Percentiles rank a stretch among this genome's conserved stretches.
These are phyloP conservation scores for Brachirus orientalis DNA, from an alignment of 2,113 vertebrate species.

Conservation along the genomic window DNA sequence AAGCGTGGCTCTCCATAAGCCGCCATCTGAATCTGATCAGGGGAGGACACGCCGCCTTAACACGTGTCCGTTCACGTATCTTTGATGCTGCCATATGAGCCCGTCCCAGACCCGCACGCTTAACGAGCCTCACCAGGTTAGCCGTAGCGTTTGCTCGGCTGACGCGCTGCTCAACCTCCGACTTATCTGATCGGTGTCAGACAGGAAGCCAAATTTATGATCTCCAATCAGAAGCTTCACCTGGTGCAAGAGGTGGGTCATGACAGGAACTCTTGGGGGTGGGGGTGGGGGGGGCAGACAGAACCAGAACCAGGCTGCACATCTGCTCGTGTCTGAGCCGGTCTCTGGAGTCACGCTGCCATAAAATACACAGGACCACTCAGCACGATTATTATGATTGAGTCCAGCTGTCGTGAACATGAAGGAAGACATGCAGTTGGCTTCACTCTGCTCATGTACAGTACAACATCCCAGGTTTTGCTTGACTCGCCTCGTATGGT, in stretches of 20 bases:
- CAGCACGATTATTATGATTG: conserved; percentile 55
- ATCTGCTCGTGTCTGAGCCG: conserved; percentile 53
- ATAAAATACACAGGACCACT: conserved; percentile 57
- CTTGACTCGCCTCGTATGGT: neutral
- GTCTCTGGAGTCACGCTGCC: conserved; percentile 39
- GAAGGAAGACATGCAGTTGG: conserved; percentile 46
- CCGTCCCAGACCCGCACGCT: neutral
- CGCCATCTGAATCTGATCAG: conserved; percentile 64
- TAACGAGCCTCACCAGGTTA: conserved; percentile 10
- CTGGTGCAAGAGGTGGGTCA: conserved; percentile 40
- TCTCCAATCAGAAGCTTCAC: conserved; percentile 32
- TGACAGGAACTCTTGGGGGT: conserved; percentile 8
- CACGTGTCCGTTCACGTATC: conserved; percentile 46
- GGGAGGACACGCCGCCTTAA: conserved; percentile 17
- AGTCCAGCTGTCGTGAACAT: conserved; percentile 48
- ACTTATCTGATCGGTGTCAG: conserved; percentile 22
- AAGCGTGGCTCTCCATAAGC: conserved; percentile 52
- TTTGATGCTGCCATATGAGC: conserved; percentile 48
- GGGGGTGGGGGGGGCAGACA: conserved; percentile 13
- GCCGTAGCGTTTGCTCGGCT: conserved; percentile 18
- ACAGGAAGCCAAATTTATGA: neutral
- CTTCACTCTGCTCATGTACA: conserved; percentile 4
- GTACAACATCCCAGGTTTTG: neutral
- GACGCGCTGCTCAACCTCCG: neutral
- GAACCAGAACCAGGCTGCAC: conserved; percentile 65